Evolutionary conservation across 2,888 invertebrate genomes (phyloP).

Genomic region (Itoplectis maculator): DNA sequence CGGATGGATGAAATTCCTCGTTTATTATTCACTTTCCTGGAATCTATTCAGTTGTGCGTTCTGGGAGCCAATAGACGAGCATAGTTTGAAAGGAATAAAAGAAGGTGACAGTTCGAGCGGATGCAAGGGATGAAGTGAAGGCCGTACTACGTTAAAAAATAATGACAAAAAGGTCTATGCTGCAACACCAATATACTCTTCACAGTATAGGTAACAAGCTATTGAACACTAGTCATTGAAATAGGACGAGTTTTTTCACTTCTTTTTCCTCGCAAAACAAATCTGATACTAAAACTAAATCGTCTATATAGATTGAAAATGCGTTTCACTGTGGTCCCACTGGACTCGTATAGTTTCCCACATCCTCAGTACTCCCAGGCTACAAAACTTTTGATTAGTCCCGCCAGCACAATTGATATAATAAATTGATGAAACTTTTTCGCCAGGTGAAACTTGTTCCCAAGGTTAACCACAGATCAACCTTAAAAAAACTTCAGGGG

Average conservation of each 20-base stretch:
- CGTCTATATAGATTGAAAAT: constrained; percentile 9
- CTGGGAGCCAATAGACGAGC: constrained; percentile 44
- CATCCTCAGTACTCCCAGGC: not conserved
- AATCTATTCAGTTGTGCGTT: constrained; percentile 46
- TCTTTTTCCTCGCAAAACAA: constrained; percentile 26
- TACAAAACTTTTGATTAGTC: constrained; percentile 39
- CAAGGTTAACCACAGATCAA: not conserved
- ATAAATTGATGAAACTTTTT: constrained; percentile 17
- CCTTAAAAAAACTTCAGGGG: not conserved
- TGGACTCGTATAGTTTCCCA: constrained; percentile 27
- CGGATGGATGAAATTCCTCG: constrained; percentile 32
- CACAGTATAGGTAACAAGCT: constrained; percentile 19
- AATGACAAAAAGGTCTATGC: not conserved
- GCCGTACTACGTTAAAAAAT: not conserved
- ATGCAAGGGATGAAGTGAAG: constrained; percentile 26
- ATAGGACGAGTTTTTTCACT: constrained; percentile 45
- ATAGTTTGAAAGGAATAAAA: constrained; percentile 67
- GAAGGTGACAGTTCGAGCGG: not conserved
- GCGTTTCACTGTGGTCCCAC: not conserved
- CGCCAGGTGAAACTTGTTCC: not conserved
- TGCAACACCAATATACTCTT: not conserved
- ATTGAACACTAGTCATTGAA: constrained; percentile 47
- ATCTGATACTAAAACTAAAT: constrained; percentile 54
- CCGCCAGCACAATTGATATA: constrained; percentile 15
- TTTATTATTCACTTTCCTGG: constrained; percentile 31